Percentiles rank a stretch among this genome's conserved stretches.
phyloP scores from a whole-genome alignment of 2,888 invertebrate genomes.

The Geophilus truncorum region DNA sequence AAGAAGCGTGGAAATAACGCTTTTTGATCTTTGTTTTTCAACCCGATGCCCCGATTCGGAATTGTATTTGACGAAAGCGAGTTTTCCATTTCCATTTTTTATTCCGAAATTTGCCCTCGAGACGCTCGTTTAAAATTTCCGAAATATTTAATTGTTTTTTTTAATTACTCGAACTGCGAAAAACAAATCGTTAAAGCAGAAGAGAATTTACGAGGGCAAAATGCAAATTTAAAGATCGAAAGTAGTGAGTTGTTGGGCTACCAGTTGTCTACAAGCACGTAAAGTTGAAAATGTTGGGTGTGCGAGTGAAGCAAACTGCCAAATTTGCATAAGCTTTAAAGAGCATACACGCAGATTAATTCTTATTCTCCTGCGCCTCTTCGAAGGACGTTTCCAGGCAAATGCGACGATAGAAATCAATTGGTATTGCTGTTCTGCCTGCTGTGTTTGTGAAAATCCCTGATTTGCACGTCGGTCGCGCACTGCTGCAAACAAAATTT shows the following conservation, averaged over 20 bases:
- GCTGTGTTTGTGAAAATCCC: background rate
- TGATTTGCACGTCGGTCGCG: background rate
- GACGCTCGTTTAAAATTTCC: too few relatives aligned
- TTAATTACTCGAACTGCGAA: too few relatives aligned
- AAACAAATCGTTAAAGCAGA: too few relatives aligned
- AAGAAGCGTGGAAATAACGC: too few relatives aligned
- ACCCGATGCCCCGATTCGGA: too few relatives aligned
- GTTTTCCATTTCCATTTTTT: too few relatives aligned
- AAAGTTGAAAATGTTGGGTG: background rate
- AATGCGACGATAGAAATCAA: background rate
- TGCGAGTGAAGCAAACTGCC: background rate
- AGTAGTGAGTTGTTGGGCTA: background rate
- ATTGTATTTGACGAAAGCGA: too few relatives aligned
- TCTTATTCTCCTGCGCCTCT: background rate
- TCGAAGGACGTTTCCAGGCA: background rate
- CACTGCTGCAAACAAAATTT: background rate
- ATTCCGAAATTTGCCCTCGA: too few relatives aligned
- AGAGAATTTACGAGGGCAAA: too few relatives aligned
- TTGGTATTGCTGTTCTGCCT: background rate
- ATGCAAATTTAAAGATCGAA: too few relatives aligned
- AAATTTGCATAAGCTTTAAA: background rate
- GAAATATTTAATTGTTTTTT: too few relatives aligned
- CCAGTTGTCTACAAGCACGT: background rate
- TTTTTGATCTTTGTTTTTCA: too few relatives aligned
- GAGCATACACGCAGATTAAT: background rate